These are phyloP conservation scores for Phanerotoma sp. DNA, from an alignment of 2,888 invertebrate species.

Conservation along the genomic window DNA sequence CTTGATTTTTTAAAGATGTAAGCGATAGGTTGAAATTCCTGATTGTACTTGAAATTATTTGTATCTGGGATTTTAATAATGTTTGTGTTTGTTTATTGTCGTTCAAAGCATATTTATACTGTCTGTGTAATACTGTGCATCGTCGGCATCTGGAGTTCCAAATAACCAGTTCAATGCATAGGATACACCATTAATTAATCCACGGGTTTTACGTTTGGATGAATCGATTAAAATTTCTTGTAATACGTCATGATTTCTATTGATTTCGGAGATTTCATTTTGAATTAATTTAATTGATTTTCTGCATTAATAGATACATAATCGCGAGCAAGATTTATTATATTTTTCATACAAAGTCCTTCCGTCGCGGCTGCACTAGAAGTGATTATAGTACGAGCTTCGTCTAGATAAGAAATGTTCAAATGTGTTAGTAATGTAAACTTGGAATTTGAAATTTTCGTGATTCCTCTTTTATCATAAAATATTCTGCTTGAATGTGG, in stretches of 20 bases:
- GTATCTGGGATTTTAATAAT: constrained; percentile 30
- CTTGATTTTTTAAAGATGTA: constrained; percentile 19
- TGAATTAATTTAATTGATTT: background rate
- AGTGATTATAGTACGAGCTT: background rate
- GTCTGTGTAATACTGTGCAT: constrained; percentile 5
- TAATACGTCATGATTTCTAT: background rate
- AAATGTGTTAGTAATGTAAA: constrained; percentile 24
- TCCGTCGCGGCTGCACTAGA: background rate
- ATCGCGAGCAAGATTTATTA: too few relatives aligned
- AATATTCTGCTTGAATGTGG: constrained; percentile 22
- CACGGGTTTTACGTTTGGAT: constrained; percentile 16
- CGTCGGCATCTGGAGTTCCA: constrained; percentile 8
- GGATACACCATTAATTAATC: constrained; percentile 29
- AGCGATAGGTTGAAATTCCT: constrained; percentile 28
- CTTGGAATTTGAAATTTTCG: constrained; percentile 13
- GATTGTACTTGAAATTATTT: constrained; percentile 29
- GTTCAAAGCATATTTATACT: constrained; percentile 18
- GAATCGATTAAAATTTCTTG: too few relatives aligned
- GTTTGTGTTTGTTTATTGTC: constrained; percentile 23
- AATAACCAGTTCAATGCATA: constrained; percentile 29
- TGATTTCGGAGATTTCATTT: too few relatives aligned
- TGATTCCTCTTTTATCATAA: constrained; percentile 17
- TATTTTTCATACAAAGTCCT: too few relatives aligned
- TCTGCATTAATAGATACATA: constrained; percentile 9
- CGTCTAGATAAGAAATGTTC: constrained; percentile 14